A percentile compares a stretch with the other conserved stretches of the same genome.
Conservation (phyloP, 2,888 invertebrate genomes). For the Hylaea fasciaria region DNA sequence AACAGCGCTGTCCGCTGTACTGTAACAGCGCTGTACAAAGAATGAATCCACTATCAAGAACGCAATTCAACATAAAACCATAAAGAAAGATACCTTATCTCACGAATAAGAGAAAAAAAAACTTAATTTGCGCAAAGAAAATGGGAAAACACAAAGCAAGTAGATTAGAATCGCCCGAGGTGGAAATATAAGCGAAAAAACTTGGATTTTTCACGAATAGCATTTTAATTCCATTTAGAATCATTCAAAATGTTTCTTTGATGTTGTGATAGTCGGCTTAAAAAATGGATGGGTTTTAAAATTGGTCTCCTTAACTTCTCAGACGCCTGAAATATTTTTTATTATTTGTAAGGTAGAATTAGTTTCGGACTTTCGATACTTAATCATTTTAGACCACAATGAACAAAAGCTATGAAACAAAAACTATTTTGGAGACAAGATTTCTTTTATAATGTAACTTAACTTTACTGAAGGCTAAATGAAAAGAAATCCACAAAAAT, state of each 20-base stretch:
- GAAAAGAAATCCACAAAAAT: too few species aligned
- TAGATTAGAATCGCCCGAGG: slow-evolving; percentile 34
- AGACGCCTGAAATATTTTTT: neutral
- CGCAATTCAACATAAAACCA: slow-evolving; percentile 21
- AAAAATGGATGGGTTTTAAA: neutral
- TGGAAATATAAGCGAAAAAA: slow-evolving; percentile 30
- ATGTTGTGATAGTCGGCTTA: slow-evolving; percentile 3
- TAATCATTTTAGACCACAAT: too few species aligned
- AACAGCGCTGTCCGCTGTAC: too few species aligned
- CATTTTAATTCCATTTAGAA: slow-evolving; percentile 29
- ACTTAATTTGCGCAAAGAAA: slow-evolving; percentile 34
- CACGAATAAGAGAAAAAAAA: slow-evolving; percentile 24
- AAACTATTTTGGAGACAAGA: too few species aligned
- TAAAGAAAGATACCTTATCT: slow-evolving; percentile 30
- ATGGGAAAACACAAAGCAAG: slow-evolving; percentile 29
- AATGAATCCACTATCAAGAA: slow-evolving; percentile 13
- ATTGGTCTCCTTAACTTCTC: slow-evolving; percentile 3
- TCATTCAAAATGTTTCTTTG: slow-evolving; percentile 10
- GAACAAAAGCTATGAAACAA: too few species aligned
- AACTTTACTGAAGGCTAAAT: too few species aligned
- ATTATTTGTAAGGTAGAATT: neutral
- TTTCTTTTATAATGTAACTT: too few species aligned
- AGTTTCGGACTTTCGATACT: too few species aligned
- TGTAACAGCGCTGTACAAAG: too few species aligned
- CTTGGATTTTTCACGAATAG: slow-evolving; percentile 21